Evolutionary conservation across 2,797 vertebrate genomes (phyloP).

Genomic region (Morelia viridis): DNA sequence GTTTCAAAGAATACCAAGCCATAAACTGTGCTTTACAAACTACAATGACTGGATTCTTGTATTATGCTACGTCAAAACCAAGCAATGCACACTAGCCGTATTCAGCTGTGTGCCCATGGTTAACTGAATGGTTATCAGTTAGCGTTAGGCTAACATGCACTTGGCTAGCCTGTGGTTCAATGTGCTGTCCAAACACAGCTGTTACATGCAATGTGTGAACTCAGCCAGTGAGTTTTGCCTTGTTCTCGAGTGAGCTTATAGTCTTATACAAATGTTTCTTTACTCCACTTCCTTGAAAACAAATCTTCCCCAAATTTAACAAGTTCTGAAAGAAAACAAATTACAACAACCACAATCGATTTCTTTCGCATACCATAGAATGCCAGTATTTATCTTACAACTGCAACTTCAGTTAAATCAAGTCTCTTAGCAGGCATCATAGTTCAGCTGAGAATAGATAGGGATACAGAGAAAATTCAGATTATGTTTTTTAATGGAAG

Average conservation of each 20-base stretch:
- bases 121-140: background rate
- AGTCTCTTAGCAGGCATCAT: background rate
- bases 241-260: background rate
- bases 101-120: background rate
- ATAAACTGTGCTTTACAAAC: background rate
- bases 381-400: background rate
- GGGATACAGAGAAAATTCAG: background rate
- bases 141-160: background rate
- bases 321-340: background rate
- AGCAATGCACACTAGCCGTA: background rate
- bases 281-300: background rate
- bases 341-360: background rate
- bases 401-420: background rate
- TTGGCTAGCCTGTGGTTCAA: background rate
- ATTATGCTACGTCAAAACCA: background rate
- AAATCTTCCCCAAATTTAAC: background rate
- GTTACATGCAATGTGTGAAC: background rate
- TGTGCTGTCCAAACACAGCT: background rate
- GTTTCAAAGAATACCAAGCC: background rate
- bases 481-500: background rate
- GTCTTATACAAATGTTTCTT: background rate
- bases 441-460: too few species aligned
- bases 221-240: background rate
- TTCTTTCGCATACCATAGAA: background rate
- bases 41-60: background rate